Percentiles rank a stretch among this genome's conserved stretches.
Evolutionary conservation across 2,888 invertebrate genomes (phyloP).

Genomic region (Neoitamus cyanurus): DNA sequence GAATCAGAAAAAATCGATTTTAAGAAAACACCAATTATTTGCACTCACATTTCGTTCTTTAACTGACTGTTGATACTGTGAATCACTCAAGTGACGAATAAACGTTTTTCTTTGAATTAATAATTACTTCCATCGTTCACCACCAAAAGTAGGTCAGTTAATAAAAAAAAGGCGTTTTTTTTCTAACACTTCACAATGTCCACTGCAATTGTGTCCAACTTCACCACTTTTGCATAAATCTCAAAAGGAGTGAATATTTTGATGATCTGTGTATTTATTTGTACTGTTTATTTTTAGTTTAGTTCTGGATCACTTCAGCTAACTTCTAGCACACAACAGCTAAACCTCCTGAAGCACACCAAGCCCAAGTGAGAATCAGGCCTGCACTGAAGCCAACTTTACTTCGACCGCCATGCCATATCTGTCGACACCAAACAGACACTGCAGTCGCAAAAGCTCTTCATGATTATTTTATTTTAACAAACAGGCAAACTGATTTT

Average conservation of each 20-base stretch:
- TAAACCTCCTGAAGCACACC: not conserved
- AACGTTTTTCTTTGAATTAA: not conserved
- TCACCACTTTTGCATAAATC: not conserved
- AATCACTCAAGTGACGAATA: not conserved
- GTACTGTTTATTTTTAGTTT: not conserved
- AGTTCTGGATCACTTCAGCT: not conserved
- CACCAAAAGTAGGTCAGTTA: slow-evolving; percentile 11
- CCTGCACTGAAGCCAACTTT: not conserved
- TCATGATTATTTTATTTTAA: slow-evolving; percentile 27
- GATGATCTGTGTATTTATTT: not conserved
- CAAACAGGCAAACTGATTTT: not conserved
- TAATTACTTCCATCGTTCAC: not conserved
- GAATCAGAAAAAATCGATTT: not conserved
- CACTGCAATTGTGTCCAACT: not conserved
- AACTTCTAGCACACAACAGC: not conserved
- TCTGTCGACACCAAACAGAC: slow-evolving; percentile 18
- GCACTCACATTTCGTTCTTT: slow-evolving; percentile 3
- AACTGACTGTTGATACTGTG: not conserved
- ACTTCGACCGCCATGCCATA: slow-evolving; percentile 11
- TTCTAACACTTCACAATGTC: slow-evolving; percentile 6
- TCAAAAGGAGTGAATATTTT: not conserved
- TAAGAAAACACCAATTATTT: not conserved
- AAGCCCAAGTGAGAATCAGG: not conserved
- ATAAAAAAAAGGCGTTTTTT: not conserved
- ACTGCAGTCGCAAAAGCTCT: slow-evolving; percentile 25